A percentile compares a stretch with the other conserved stretches of the same genome.
Conservation (phyloP, 2,113 vertebrate species). For the Austrofundulus limnaeus region DNA sequence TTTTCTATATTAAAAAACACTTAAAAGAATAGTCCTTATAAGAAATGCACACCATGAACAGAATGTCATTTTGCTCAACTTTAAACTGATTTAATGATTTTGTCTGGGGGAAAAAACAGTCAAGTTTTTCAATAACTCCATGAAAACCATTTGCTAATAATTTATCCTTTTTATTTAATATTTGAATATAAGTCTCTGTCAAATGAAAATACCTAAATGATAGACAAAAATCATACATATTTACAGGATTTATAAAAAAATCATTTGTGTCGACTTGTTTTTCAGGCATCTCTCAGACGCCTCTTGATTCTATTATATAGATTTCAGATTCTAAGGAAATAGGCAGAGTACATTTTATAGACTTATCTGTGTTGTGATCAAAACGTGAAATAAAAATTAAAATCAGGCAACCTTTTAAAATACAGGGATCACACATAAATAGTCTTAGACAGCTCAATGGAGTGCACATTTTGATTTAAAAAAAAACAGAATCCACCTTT, state of each 20-base stretch:
- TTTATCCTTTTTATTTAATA: constrained; percentile 76
- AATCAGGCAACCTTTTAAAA: constrained; percentile 48
- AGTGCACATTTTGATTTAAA: constrained; percentile 20
- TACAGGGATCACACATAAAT: constrained; percentile 29
- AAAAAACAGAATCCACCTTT: constrained; percentile 15
- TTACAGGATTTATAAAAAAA: constrained; percentile 77
- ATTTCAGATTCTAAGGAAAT: constrained; percentile 33
- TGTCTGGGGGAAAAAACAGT: no score
- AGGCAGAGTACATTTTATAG: constrained; percentile 28
- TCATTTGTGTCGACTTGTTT: constrained; percentile 59
- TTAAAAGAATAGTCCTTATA: no score
- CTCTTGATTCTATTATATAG: constrained; percentile 15
- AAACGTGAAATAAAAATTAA: constrained; percentile 25
- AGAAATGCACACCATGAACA: no score
- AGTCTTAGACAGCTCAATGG: constrained; percentile 12
- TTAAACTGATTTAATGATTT: no score
- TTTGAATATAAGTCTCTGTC: constrained; percentile 82
- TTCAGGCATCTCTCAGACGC: constrained; percentile 38
- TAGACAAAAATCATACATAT: constrained; percentile 75
- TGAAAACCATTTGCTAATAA: constrained; percentile 63
- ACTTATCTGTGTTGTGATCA: constrained; percentile 38
- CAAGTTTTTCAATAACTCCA: background rate
- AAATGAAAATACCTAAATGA: constrained; percentile 76
- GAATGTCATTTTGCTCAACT: no score
- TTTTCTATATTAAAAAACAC: no score